Evolutionary conservation across 1,140 invertebrate genomes (phyloP).

Genomic region (Hyles vespertilio): DNA sequence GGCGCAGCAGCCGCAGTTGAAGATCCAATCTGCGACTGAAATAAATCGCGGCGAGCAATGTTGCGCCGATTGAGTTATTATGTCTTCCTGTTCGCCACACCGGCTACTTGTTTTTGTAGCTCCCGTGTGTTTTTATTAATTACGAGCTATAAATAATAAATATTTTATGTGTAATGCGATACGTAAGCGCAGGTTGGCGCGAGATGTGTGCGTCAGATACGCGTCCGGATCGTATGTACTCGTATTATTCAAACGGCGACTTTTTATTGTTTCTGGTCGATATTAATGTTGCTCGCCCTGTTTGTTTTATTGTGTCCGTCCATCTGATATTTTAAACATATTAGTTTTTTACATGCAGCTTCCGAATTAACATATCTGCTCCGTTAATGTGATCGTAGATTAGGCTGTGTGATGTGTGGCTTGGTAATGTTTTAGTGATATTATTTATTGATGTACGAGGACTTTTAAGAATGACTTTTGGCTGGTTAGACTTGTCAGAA

Average conservation of each 20-base stretch:
- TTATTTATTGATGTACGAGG: too few relatives aligned
- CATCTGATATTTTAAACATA: slow-evolving; percentile 21
- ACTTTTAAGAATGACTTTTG: too few relatives aligned
- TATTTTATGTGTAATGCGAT: slow-evolving; percentile 72
- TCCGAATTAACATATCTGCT: slow-evolving; percentile 27
- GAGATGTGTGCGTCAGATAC: slow-evolving; percentile 53
- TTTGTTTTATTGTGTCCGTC: slow-evolving; percentile 16
- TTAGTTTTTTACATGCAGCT: slow-evolving; percentile 18
- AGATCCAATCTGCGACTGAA: slow-evolving; percentile 66
- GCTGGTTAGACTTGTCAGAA: too few relatives aligned
- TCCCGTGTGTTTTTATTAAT: slow-evolving; percentile 72
- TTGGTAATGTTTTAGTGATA: too few relatives aligned
- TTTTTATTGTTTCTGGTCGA: slow-evolving; percentile 56
- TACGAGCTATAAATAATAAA: slow-evolving; percentile 72
- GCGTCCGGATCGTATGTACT: slow-evolving; percentile 35
- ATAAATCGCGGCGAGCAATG: slow-evolving; percentile 58
- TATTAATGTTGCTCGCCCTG: slow-evolving; percentile 33
- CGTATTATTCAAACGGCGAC: slow-evolving; percentile 57
- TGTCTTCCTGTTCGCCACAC: slow-evolving; percentile 60
- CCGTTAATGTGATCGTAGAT: too few relatives aligned
- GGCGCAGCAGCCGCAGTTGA: slow-evolving; percentile 18
- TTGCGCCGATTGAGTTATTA: slow-evolving; percentile 72
- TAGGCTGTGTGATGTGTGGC: too few relatives aligned
- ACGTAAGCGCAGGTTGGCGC: slow-evolving; percentile 36
- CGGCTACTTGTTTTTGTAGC: slow-evolving; percentile 71